Evolutionary conservation across 2,113 vertebrate species (phyloP).

Genomic region (Eclectus roratus): DNA sequence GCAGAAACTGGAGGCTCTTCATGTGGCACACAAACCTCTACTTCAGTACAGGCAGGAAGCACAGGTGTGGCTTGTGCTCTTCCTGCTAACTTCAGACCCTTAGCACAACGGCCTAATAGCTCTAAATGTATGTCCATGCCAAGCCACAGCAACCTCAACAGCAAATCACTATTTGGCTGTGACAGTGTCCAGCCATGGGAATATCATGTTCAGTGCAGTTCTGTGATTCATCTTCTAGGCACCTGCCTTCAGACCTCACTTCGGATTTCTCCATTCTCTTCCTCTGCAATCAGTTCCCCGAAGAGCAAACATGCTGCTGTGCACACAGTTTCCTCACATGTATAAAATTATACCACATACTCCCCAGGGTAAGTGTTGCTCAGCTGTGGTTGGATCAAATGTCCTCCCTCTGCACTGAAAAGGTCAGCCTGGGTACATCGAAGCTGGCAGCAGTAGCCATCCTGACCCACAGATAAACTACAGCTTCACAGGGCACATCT

Average conservation of each 20-base stretch:
- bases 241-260: background rate
- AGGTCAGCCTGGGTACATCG: fast-evolving
- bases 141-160: background rate
- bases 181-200: background rate
- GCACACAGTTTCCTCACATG: background rate
- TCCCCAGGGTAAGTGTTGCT: background rate
- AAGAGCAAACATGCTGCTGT: background rate
- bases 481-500: no score
- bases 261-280: background rate
- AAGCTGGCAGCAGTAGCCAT: background rate
- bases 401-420: no score
- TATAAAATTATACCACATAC: fast-evolving
- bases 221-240: no score
- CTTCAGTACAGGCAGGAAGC: background rate
- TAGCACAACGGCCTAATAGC: background rate
- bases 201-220: background rate
- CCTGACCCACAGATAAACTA: background rate
- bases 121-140: fast-evolving
- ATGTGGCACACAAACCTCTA: background rate
- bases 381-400: fast-evolving
- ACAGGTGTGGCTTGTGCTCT: background rate
- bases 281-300: background rate
- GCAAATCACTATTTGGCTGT: background rate
- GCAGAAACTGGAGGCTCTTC: background rate
- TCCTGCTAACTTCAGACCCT: background rate